Evolutionary conservation across 1,140 invertebrate species (phyloP).

Genomic region (Sinonovacula constricta): DNA sequence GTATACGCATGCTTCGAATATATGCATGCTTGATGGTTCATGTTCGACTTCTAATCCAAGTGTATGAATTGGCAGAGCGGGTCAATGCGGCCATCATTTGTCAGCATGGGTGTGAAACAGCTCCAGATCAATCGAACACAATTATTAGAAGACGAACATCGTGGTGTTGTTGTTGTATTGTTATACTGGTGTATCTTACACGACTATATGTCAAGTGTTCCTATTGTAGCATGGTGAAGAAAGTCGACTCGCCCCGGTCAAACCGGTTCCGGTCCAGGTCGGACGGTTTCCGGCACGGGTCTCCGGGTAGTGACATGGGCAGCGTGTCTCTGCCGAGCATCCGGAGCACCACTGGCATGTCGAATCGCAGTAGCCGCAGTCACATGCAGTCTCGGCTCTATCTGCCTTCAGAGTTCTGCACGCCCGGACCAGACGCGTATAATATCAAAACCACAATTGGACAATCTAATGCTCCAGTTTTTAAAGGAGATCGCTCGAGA

Average conservation of each 20-base stretch:
- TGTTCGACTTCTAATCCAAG: no score
- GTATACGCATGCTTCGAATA: no score
- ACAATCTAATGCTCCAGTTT: constrained; percentile 23
- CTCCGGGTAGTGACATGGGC: constrained; percentile 33
- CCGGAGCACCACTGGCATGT: constrained; percentile 29
- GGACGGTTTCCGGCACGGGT: constrained; percentile 27
- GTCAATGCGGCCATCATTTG: no score
- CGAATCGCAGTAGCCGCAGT: constrained; percentile 21
- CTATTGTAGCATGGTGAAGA: constrained; percentile 46
- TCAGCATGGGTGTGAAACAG: no score
- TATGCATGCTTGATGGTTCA: no score
- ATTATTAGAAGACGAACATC: no score
- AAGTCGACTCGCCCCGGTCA: constrained; percentile 25
- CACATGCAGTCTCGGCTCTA: constrained; percentile 32
- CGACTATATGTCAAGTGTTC: background rate
- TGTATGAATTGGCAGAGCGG: no score
- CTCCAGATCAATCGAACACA: no score
- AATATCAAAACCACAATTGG: constrained; percentile 56
- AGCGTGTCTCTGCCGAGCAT: constrained; percentile 48
- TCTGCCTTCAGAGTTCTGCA: constrained; percentile 47
- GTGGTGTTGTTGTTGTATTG: background rate
- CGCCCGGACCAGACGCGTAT: constrained; percentile 56
- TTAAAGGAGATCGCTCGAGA: constrained; percentile 54
- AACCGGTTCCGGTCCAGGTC: constrained; percentile 37
- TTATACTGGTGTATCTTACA: background rate